Evolutionary conservation across 2,797 vertebrate genomes (phyloP).

Genomic region (Chelidonichthys spinosus): DNA sequence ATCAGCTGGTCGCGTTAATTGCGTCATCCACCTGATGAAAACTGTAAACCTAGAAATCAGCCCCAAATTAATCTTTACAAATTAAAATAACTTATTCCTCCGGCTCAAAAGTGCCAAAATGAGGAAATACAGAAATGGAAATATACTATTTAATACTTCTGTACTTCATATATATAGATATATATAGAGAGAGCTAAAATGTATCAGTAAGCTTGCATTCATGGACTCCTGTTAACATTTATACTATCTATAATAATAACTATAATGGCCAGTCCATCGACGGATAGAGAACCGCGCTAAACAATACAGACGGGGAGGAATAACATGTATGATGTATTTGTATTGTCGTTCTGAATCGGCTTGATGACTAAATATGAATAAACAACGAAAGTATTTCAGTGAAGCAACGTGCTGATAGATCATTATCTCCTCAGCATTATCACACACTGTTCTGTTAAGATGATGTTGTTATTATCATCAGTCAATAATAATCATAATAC

Average conservation of each 20-base stretch:
- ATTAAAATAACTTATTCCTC: too few relatives aligned
- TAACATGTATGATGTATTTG: background rate
- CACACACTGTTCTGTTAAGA: background rate
- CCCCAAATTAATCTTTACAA: background rate
- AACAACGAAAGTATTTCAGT: background rate
- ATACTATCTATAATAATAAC: background rate
- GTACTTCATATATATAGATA: too few relatives aligned
- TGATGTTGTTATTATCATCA: background rate
- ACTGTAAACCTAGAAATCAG: background rate
- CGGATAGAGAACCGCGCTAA: background rate
- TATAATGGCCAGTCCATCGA: background rate
- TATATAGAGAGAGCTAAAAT: background rate
- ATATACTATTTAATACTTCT: background rate
- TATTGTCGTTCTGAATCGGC: background rate
- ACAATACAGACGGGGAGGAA: background rate
- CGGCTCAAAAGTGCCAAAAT: background rate
- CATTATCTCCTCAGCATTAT: background rate
- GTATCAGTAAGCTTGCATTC: background rate
- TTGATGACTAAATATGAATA: background rate
- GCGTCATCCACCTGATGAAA: background rate
- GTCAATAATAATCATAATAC: background rate
- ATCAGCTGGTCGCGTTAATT: too few relatives aligned
- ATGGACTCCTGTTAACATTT: background rate
- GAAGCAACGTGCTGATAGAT: rapidly evolving
- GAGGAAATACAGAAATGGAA: background rate